A percentile compares a stretch with the other conserved stretches of the same genome.
Conservation (phyloP, 2,888 invertebrate genomes). For the Galerucella calmariensis region DNA sequence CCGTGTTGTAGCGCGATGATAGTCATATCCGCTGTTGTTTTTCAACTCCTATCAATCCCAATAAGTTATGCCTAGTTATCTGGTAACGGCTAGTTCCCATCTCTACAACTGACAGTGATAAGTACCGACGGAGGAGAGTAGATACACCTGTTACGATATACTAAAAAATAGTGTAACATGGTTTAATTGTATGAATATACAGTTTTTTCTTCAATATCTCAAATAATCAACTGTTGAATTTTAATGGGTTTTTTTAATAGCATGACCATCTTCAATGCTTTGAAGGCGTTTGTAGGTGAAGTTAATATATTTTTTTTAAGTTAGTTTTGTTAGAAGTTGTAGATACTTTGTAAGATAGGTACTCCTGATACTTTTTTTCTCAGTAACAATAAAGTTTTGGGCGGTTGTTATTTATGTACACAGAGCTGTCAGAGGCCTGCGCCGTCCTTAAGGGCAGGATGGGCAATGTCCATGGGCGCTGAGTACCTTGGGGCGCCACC, state of each 20-base stretch:
- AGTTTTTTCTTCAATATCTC: constrained; percentile 8
- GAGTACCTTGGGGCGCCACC: too few species aligned
- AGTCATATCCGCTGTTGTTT: too few species aligned
- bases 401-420: too few species aligned
- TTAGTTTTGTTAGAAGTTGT: not conserved
- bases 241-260: constrained; percentile 13
- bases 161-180: constrained; percentile 22
- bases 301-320: not conserved
- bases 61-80: not conserved
- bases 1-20: too few species aligned
- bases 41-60: too few species aligned
- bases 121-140: constrained; percentile 23
- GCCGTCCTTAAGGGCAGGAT: too few species aligned
- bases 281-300: not conserved
- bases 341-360: too few species aligned
- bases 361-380: too few species aligned
- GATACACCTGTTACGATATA: constrained; percentile 35
- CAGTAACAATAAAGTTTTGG: too few species aligned
- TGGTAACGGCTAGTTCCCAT: constrained; percentile 11
- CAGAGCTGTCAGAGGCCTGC: too few species aligned
- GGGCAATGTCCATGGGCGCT: too few species aligned
- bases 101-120: constrained; percentile 22
- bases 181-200: constrained; percentile 19
- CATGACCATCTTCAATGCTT: not conserved
- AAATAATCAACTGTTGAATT: constrained; percentile 11